phyloP scores from a whole-genome alignment of 2,888 invertebrate species.

The Erynnis tages region DNA sequence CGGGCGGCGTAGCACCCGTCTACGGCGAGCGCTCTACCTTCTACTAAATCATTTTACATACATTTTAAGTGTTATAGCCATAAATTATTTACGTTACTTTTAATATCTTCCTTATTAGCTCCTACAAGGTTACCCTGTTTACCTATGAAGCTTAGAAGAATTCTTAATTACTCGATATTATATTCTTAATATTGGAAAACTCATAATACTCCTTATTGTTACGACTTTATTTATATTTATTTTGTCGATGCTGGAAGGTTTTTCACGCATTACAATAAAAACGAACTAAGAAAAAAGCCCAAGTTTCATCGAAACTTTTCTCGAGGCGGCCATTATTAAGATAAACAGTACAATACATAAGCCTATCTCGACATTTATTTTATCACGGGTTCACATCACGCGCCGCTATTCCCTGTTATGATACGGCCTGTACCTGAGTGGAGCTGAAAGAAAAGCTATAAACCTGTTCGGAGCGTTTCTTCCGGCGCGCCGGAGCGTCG shows the following conservation, averaged over 20 bases:
- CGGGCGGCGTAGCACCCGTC: constrained; percentile 22
- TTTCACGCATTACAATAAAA: constrained; percentile 4
- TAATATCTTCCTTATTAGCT: too few relatives aligned
- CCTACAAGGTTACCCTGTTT: too few relatives aligned
- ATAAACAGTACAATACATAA: constrained; percentile 82
- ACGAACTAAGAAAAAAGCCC: constrained; percentile 49
- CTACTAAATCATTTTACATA: constrained; percentile 1
- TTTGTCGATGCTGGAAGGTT: too few relatives aligned
- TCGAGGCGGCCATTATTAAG: constrained; percentile 79
- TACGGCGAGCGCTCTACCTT: constrained; percentile 18
- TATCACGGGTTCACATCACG: constrained; percentile 82
- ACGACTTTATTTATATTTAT: too few relatives aligned
- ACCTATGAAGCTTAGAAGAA: too few relatives aligned
- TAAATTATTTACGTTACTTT: too few relatives aligned
- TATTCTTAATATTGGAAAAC: too few relatives aligned
- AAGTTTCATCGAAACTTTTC: constrained; percentile 78
- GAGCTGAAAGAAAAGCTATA: constrained; percentile 83
- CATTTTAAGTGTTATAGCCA: too few relatives aligned
- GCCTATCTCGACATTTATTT: constrained; percentile 82
- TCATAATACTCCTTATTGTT: too few relatives aligned
- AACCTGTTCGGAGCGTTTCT: constrained; percentile 79
- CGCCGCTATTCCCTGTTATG: constrained; percentile 81
- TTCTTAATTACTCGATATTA: too few relatives aligned
- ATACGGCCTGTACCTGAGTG: constrained; percentile 81
- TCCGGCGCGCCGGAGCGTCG: constrained; percentile 78